Conservation (phyloP, 2,113 vertebrate species). For the Arothron firmamentum region DNA sequence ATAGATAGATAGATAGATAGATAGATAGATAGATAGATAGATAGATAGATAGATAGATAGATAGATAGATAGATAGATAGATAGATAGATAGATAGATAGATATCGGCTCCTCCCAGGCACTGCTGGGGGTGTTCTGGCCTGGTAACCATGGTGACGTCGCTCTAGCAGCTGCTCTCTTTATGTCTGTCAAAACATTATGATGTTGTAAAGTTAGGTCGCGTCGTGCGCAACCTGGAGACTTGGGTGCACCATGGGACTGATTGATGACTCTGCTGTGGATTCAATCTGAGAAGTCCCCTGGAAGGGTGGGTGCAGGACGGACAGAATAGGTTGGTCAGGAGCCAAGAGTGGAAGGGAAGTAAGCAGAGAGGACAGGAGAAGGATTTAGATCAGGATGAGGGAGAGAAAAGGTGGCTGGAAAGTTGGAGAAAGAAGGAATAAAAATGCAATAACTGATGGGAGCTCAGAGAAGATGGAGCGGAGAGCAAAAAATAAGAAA, state of each 20-base stretch:
- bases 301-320: slow-evolving; percentile 2
- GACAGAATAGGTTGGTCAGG: slow-evolving; percentile 30
- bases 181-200: slow-evolving; percentile 52
- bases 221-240: slow-evolving; percentile 38
- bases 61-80: background rate
- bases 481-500: background rate
- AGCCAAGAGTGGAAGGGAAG: background rate
- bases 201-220: slow-evolving; percentile 63
- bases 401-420: background rate
- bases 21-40: background rate
- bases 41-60: background rate
- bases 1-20: background rate
- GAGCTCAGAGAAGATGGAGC: background rate
- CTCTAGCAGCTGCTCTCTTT: slow-evolving; percentile 27
- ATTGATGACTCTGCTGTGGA: slow-evolving; percentile 68
- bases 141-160: slow-evolving; percentile 23
- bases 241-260: slow-evolving; percentile 50
- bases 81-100: no score
- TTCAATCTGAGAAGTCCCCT: slow-evolving; percentile 64
- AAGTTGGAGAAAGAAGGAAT: background rate
- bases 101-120: no score
- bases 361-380: background rate
- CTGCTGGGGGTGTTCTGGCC: background rate
- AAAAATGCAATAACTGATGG: background rate
- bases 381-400: background rate